Evolutionary conservation across 2,888 invertebrate species (phyloP), one percentile per base, ranked within the genome.

Genomic region (Hypomecis punctinalis): DNA sequence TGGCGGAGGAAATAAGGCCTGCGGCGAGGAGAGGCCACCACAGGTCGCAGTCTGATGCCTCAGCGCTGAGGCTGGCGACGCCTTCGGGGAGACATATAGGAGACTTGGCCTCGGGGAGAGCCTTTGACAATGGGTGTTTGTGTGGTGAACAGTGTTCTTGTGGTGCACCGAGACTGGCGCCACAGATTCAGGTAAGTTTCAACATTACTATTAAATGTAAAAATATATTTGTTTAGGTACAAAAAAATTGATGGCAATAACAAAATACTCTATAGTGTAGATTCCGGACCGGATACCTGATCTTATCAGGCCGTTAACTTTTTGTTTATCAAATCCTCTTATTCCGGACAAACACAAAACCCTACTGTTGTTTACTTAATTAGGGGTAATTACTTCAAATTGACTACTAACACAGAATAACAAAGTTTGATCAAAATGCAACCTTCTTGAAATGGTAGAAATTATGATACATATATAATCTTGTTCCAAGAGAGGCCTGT

Each of bases 71-170:
- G 72, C 79, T 91, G 46, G 88, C 90, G 64, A 85, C 86, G 52
- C 94, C 93, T 57, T 90, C 93, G 72, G 96, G 96, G 80, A 91
- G 96, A 73, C 96, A 96, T 80, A 93, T 98, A 58, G 98, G 98
- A 61, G 99, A 99, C 92, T 91, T 99, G 76, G 96, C 97, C 61
- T 97, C 99, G 11, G 99, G 99, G 46, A 95, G 97, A 79, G 99
- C 99, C 37, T 99, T 99, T 88, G 99, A 99, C 91, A 99, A 96
- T 87, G 99, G 99, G 69, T 99, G 99, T 93, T 95, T 96, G 71
- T 98, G 98, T 85, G 97, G 97, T 78, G 92, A 91, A 83, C 97
- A 97, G 79, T 97, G 97, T 83, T 88, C 89, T 13, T 93, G 93
- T 72, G 92, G 90, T 57, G 92, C 92, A 40, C 92, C 91, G n/a